phyloP scores from a whole-genome alignment of 2,113 vertebrate species.

The mouse (Mus musculus) region DNA sequence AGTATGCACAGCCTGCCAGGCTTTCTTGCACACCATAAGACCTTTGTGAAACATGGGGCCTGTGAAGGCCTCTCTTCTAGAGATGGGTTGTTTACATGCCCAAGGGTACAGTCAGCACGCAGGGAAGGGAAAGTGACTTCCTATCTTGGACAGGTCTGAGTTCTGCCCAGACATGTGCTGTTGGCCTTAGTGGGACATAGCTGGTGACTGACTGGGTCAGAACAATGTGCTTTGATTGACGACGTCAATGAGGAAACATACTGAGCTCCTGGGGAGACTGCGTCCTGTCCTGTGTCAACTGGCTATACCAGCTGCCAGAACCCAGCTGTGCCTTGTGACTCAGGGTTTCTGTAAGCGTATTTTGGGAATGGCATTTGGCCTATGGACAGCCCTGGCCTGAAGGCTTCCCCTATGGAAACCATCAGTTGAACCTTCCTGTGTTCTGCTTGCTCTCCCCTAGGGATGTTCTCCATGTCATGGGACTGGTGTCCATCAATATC shows the following conservation, averaged over 20 bases:
- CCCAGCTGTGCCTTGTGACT: fast-evolving
- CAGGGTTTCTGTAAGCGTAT: neutral
- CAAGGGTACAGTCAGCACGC: neutral
- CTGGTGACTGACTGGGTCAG: neutral
- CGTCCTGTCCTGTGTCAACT: neutral
- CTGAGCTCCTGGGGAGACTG: neutral
- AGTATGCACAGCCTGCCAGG: too few species aligned
- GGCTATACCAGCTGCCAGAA: fast-evolving
- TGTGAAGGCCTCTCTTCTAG: neutral
- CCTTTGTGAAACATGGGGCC: neutral
- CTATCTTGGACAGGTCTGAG: neutral
- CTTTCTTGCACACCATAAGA: neutral
- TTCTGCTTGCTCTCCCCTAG: neutral
- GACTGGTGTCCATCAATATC: neutral
- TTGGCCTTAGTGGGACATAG: neutral
- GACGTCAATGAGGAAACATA: fast-evolving
- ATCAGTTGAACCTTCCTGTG: neutral
- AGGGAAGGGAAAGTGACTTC: neutral
- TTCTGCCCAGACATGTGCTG: neutral
- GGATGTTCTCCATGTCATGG: too few species aligned
- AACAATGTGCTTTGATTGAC: neutral
- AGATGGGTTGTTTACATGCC: neutral
- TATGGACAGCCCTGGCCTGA: neutral
- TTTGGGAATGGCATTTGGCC: neutral
- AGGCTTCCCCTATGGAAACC: neutral